Percentiles rank a stretch among this genome's conserved stretches.
phyloP scores from a whole-genome alignment of 1,140 invertebrate genomes.

The Archegozetes longisetosus region DNA sequence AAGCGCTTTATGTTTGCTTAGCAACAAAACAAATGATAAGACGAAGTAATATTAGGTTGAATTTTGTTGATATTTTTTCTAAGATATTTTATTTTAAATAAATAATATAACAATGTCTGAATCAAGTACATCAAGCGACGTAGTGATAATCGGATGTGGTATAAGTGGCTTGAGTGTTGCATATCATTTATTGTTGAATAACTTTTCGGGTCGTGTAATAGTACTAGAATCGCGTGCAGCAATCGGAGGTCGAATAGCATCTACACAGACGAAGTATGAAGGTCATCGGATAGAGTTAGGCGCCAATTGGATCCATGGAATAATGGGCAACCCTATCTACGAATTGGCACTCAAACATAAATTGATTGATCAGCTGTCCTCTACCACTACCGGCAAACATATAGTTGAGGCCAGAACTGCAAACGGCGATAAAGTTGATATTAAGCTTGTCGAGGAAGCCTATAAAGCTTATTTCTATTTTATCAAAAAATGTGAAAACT shows the following conservation, averaged over 20 bases:
- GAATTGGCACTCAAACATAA: conserved; percentile 24
- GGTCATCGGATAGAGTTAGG: conserved; percentile 54
- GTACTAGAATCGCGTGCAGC: conserved; percentile 47
- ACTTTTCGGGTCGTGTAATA: conserved; percentile 35
- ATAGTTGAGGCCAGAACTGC: not conserved
- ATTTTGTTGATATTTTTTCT: too few species aligned
- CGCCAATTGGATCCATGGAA: conserved; percentile 75
- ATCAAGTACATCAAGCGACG: conserved; percentile 31
- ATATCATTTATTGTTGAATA: conserved; percentile 52
- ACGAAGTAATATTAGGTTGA: too few species aligned
- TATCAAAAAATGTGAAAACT: conserved; percentile 6
- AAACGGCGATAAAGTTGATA: not conserved
- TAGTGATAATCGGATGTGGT: conserved; percentile 67
- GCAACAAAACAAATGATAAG: too few species aligned
- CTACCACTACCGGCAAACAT: not conserved
- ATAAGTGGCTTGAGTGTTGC: conserved; percentile 70
- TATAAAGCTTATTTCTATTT: conserved; percentile 5
- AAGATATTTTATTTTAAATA: too few species aligned
- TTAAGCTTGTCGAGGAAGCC: not conserved
- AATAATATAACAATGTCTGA: not conserved
- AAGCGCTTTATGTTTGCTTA: too few species aligned
- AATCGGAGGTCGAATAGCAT: conserved; percentile 48
- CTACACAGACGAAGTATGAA: conserved; percentile 22
- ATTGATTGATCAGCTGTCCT: conserved; percentile 4
- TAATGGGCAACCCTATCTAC: conserved; percentile 50